phyloP scores from a whole-genome alignment of 1,140 invertebrate species.

The Cherax quadricarinatus region DNA sequence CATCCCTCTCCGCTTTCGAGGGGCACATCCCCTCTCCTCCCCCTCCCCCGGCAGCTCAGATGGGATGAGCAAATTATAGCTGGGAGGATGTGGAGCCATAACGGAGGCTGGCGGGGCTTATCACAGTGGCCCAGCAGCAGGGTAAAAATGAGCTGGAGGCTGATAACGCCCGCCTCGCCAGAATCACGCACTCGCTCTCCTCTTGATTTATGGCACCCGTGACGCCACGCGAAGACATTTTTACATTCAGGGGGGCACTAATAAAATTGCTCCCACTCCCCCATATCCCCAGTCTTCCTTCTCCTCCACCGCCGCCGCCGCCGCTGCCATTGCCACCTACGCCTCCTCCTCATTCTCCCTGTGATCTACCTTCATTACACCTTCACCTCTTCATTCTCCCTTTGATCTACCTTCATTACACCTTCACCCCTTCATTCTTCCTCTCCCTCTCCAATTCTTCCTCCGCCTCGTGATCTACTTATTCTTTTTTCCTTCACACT shows the following conservation, averaged over 20 bases:
- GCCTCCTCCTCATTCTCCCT: background rate
- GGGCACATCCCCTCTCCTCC: background rate
- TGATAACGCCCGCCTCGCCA: conserved; percentile 33
- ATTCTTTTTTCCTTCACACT: no score
- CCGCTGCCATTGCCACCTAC: background rate
- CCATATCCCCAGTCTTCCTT: background rate
- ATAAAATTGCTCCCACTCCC: conserved; percentile 26
- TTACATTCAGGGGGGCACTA: conserved; percentile 48
- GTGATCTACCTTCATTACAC: background rate
- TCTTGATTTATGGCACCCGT: conserved; percentile 45
- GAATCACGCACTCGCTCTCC: conserved; percentile 9
- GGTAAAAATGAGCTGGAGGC: conserved; percentile 48
- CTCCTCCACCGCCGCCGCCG: background rate
- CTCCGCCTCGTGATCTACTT: no score
- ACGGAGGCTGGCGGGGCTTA: conserved; percentile 30
- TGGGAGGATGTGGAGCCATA: conserved; percentile 46
- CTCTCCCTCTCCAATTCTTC: no score
- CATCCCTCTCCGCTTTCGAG: background rate
- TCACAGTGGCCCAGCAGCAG: conserved; percentile 47
- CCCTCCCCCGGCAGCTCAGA: conserved; percentile 25
- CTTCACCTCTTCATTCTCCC: no score
- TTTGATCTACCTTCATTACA: no score
- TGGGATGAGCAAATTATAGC: conserved; percentile 67
- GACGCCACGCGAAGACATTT: conserved; percentile 42
- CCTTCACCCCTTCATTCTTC: no score